Conservation (phyloP, 2,113 vertebrate genomes). For the Chloropsis hardwickii region DNA sequence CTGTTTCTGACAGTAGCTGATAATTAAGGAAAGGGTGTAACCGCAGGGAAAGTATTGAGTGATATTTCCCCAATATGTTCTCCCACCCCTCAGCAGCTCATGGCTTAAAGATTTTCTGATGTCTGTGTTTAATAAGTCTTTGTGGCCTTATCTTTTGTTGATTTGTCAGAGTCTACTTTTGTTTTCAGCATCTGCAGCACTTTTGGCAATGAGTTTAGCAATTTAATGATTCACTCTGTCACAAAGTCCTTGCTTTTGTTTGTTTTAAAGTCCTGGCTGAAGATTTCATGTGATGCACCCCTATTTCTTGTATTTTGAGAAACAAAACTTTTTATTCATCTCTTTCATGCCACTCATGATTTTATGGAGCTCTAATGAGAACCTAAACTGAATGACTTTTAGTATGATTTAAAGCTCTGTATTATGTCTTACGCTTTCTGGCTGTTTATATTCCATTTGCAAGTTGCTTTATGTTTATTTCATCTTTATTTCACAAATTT, state of each 20-base stretch:
- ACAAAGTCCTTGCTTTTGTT: not conserved
- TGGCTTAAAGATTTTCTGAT: not conserved
- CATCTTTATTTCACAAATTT: slow-evolving; percentile 46
- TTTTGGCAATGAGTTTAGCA: not conserved
- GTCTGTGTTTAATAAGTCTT: not conserved
- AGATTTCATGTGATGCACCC: not conserved
- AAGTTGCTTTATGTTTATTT: slow-evolving; percentile 44
- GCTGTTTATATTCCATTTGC: slow-evolving; percentile 1
- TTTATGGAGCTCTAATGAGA: not conserved
- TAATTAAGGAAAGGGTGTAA: slow-evolving; percentile 54
- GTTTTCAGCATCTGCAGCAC: not conserved
- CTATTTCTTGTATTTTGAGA: not conserved
- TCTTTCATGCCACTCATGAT: not conserved
- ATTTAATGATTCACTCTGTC: not conserved
- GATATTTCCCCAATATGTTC: slow-evolving; percentile 9
- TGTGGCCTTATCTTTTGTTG: not conserved
- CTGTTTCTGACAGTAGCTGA: slow-evolving; percentile 36
- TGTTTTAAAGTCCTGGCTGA: not conserved
- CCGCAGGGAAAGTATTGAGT: not conserved
- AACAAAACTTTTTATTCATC: not conserved
- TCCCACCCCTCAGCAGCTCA: not conserved
- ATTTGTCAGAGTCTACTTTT: not conserved
- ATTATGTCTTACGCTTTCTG: not conserved
- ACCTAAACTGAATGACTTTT: not conserved
- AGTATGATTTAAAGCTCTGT: not conserved